Conservation (phyloP, 1,140 invertebrate species). For the Phortica variegata region DNA sequence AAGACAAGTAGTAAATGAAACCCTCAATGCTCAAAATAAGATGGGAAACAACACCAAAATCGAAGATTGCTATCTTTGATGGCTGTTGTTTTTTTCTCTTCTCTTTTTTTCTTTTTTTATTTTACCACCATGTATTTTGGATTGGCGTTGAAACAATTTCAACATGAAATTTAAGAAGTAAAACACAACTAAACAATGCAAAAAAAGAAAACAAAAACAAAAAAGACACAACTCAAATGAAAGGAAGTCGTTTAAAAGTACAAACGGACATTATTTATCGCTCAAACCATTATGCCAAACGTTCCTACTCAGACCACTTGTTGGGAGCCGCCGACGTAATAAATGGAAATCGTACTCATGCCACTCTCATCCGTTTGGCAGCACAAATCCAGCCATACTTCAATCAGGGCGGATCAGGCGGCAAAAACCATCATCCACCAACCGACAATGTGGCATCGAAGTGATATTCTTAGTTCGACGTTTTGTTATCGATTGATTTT, state of each 20-base stretch:
- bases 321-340: too few relatives aligned
- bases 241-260: conserved; percentile 58
- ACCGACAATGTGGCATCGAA: background rate
- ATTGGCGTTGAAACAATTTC: conserved; percentile 57
- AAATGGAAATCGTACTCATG: conserved; percentile 38
- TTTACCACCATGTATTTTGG: conserved; percentile 39
- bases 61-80: conserved; percentile 57
- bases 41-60: conserved; percentile 42
- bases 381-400: conserved; percentile 22
- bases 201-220: conserved; percentile 13
- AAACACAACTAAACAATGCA: background rate
- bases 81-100: conserved; percentile 46
- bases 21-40: conserved; percentile 18
- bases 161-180: conserved; percentile 29
- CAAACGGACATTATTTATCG: conserved; percentile 57
- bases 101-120: background rate
- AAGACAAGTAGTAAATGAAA: conserved; percentile 41
- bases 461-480: background rate
- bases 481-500: conserved; percentile 51
- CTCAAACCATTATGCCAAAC: conserved; percentile 51
- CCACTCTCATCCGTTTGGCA: conserved; percentile 43
- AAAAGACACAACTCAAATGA: conserved; percentile 45
- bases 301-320: conserved; percentile 52
- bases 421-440: conserved; percentile 1
- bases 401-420: conserved; percentile 13